A percentile compares a stretch with the other conserved stretches of the same genome.
Evolutionary conservation across 2,797 vertebrate genomes (phyloP).

Genomic region (Eptatretus atami): DNA sequence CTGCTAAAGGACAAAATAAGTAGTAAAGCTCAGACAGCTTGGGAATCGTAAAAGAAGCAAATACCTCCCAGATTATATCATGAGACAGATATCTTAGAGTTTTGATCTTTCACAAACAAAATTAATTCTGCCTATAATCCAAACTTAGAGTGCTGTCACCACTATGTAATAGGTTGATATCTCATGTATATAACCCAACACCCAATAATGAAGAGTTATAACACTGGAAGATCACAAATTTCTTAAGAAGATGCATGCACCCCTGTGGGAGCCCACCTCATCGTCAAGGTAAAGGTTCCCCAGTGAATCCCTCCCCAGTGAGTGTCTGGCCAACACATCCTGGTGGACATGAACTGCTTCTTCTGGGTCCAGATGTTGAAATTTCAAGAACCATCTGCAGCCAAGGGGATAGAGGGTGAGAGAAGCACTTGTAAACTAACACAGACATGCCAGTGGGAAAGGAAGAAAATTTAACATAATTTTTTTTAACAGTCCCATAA

Average conservation of each 20-base stretch:
- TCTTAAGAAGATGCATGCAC: background rate
- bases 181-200: background rate
- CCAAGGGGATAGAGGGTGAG: background rate
- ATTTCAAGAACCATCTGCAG: constrained; percentile 53
- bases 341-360: constrained; percentile 65
- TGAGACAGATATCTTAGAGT: too few species aligned
- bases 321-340: constrained; percentile 52
- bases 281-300: constrained; percentile 80
- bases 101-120: too few species aligned
- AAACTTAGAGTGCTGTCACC: too few species aligned
- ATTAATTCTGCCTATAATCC: too few species aligned
- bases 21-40: too few species aligned
- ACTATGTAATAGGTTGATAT: background rate
- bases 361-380: constrained; percentile 70
- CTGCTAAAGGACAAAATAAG: too few species aligned
- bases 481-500: too few species aligned
- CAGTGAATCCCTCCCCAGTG: constrained; percentile 70
- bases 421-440: too few species aligned
- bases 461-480: too few species aligned
- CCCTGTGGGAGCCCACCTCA: constrained; percentile 26
- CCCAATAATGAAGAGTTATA: background rate
- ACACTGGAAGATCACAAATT: background rate
- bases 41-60: too few species aligned
- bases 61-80: too few species aligned
- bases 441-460: too few species aligned